Percentiles rank a stretch among this genome's conserved stretches.
phyloP scores from a whole-genome alignment of 2,888 invertebrate genomes.

The Piscicola geometra region DNA sequence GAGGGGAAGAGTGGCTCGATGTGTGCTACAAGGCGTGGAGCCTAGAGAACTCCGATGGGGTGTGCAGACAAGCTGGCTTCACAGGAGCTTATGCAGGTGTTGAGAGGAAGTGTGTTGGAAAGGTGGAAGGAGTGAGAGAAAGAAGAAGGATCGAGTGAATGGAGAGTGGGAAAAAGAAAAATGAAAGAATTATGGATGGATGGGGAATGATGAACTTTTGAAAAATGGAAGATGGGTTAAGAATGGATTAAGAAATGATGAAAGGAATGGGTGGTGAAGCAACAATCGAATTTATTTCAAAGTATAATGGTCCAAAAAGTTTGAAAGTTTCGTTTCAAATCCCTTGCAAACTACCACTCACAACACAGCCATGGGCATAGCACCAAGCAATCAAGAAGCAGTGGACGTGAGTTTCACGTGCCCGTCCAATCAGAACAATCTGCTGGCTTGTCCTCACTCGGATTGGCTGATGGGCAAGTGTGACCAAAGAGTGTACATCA shows the following conservation, averaged over 20 bases:
- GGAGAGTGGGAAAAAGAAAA: too few relatives aligned
- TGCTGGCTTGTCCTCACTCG: constrained; percentile 36
- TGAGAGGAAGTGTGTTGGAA: too few relatives aligned
- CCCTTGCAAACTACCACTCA: not conserved
- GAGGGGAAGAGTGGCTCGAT: constrained; percentile 40
- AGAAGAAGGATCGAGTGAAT: too few relatives aligned
- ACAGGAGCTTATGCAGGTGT: too few relatives aligned
- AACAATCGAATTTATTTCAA: too few relatives aligned
- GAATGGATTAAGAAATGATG: too few relatives aligned
- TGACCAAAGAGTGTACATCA: not conserved
- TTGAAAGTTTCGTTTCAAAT: not conserved
- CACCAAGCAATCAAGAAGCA: not conserved
- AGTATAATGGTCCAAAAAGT: too few relatives aligned
- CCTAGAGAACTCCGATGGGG: constrained; percentile 38
- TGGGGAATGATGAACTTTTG: not conserved
- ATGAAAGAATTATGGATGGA: not conserved
- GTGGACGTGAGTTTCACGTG: constrained; percentile 31
- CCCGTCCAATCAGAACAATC: constrained; percentile 26
- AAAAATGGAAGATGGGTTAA: too few relatives aligned
- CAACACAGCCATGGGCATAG: not conserved
- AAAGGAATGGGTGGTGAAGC: too few relatives aligned
- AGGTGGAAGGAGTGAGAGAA: too few relatives aligned
- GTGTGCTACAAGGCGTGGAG: constrained; percentile 40
- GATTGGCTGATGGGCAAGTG: constrained; percentile 15
- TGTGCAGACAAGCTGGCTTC: constrained; percentile 41